Percentiles rank a stretch among this genome's conserved stretches.
These are phyloP conservation scores for Crematogaster levior DNA, from an alignment of 2,888 invertebrate genomes.

Conservation along the genomic window DNA sequence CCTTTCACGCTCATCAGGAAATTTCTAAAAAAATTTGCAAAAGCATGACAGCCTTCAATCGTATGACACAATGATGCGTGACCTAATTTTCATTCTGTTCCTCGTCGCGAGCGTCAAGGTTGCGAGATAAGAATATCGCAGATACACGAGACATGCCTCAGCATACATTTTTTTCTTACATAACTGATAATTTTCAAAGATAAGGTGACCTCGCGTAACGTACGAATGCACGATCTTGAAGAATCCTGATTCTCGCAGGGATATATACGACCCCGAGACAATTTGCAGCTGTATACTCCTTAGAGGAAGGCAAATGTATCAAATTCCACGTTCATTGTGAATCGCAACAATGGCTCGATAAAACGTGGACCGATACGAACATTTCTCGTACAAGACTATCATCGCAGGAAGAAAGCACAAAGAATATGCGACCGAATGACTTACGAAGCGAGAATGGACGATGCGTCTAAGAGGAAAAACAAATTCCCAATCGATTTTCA, in stretches of 20 bases:
- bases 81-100: background rate
- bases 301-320: background rate
- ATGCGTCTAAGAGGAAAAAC: background rate
- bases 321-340: conserved; percentile 19
- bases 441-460: background rate
- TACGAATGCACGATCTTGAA: background rate
- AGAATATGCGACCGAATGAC: conserved; percentile 50
- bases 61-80: background rate
- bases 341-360: conserved; percentile 26
- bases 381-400: conserved; percentile 36
- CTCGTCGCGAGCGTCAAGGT: conserved; percentile 10
- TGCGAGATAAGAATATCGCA: conserved; percentile 23
- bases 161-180: background rate
- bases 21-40: background rate
- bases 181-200: conserved; percentile 18
- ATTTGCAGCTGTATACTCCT: background rate
- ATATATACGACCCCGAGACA: background rate
- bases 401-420: conserved; percentile 32
- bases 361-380: background rate
- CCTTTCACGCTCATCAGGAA: background rate
- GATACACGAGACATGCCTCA: background rate
- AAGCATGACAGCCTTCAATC: background rate
- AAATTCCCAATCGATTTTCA: conserved; percentile 62
- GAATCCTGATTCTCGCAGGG: background rate
- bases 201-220: background rate